phyloP scores from a whole-genome alignment of 2,888 invertebrate genomes.

The Phengaris alcon region DNA sequence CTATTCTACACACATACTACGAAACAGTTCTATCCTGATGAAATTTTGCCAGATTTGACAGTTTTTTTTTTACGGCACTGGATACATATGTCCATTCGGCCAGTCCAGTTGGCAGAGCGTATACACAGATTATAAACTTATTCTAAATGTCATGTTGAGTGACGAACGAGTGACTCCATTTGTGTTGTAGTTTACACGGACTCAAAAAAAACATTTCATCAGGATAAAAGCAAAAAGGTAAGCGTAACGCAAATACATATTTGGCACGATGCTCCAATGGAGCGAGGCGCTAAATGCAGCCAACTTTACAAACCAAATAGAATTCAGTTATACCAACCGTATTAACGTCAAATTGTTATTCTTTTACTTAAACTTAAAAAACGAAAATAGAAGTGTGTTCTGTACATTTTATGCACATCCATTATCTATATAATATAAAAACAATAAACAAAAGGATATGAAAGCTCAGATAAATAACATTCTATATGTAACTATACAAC shows the following conservation, averaged over 20 bases:
- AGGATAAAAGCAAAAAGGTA: slow-evolving; percentile 45
- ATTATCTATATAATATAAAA: neutral
- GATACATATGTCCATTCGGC: neutral
- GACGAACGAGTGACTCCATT: neutral
- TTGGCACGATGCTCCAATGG: neutral
- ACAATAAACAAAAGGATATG: neutral
- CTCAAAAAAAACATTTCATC: slow-evolving; percentile 43
- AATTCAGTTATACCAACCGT: neutral
- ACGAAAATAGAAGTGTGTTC: neutral
- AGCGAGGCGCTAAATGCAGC: too few relatives aligned
- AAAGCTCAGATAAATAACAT: neutral
- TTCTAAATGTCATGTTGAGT: slow-evolving; percentile 20
- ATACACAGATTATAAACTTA: slow-evolving; percentile 2
- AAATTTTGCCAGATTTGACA: slow-evolving; percentile 36
- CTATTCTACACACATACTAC: slow-evolving; percentile 52
- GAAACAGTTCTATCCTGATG: slow-evolving; percentile 50
- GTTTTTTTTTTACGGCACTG: neutral
- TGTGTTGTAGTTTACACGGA: neutral
- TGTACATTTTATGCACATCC: neutral
- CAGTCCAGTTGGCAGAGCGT: slow-evolving; percentile 22
- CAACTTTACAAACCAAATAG: neutral
- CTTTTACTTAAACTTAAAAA: neutral
- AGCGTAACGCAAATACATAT: slow-evolving; percentile 31
- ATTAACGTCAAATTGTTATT: neutral
- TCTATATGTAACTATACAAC: too few relatives aligned